phyloP scores from a whole-genome alignment of 2,113 vertebrate genomes.

The Macrotis lagotis region DNA sequence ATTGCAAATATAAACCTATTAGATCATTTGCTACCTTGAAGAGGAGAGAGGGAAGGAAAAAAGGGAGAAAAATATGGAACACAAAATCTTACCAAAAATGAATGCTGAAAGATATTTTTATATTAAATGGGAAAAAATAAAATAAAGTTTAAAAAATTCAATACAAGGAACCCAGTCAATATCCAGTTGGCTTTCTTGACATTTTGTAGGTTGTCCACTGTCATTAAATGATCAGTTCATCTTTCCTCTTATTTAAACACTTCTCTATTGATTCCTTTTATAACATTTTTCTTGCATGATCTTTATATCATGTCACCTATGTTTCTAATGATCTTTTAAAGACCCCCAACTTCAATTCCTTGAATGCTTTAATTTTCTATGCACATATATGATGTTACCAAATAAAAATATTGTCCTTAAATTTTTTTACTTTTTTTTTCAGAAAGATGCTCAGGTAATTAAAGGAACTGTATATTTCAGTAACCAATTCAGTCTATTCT shows the following conservation, averaged over 20 bases:
- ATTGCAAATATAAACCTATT: too few species aligned
- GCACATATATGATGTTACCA: neutral
- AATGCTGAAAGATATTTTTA: too few species aligned
- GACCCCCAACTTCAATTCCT: neutral
- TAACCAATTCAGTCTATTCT: neutral
- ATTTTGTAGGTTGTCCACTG: neutral
- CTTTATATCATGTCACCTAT: neutral
- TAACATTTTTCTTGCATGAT: neutral
- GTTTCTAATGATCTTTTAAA: neutral
- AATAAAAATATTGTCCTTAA: neutral
- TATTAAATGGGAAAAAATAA: too few species aligned
- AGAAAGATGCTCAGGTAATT: neutral
- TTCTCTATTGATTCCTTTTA: neutral
- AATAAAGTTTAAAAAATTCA: too few species aligned
- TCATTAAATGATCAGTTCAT: too few species aligned
- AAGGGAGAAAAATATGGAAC: too few species aligned
- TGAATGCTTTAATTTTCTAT: neutral
- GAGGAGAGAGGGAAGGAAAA: too few species aligned
- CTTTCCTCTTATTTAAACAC: neutral
- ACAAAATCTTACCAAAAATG: too few species aligned
- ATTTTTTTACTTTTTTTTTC: neutral
- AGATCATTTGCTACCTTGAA: too few species aligned
- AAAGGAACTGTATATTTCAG: neutral
- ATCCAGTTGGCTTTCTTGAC: neutral
- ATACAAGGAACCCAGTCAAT: neutral